phyloP scores from a whole-genome alignment of 1,140 invertebrate species.

The Aleiodes sp. region DNA sequence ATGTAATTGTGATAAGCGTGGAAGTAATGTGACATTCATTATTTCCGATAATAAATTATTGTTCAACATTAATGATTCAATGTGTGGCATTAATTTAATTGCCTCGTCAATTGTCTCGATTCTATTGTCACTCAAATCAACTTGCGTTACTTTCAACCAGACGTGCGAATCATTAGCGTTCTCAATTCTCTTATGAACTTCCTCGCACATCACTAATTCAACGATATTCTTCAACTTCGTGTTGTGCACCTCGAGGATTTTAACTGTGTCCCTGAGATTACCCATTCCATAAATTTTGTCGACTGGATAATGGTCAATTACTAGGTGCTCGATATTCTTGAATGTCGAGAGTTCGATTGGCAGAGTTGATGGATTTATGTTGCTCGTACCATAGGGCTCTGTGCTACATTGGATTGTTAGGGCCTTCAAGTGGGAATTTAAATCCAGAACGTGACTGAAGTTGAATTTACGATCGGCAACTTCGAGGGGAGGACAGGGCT shows the following conservation, averaged over 20 bases:
- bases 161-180: slow-evolving; percentile 63
- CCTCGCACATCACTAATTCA: slow-evolving; percentile 81
- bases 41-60: slow-evolving; percentile 81
- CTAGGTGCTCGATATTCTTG: slow-evolving; percentile 74
- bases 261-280: slow-evolving; percentile 75
- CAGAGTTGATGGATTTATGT: slow-evolving; percentile 83
- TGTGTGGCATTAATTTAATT: slow-evolving; percentile 80
- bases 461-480: slow-evolving; percentile 77
- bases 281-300: slow-evolving; percentile 75
- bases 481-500: slow-evolving; percentile 81
- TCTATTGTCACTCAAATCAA: slow-evolving; percentile 84
- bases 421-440: slow-evolving; percentile 78
- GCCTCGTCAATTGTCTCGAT: slow-evolving; percentile 82
- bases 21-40: slow-evolving; percentile 80
- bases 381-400: slow-evolving; percentile 76
- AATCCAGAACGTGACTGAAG: slow-evolving; percentile 90
- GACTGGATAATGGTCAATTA: slow-evolving; percentile 71
- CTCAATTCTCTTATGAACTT: slow-evolving; percentile 70
- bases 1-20: slow-evolving; percentile 79
- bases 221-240: slow-evolving; percentile 71
- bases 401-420: slow-evolving; percentile 77
- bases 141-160: slow-evolving; percentile 64
- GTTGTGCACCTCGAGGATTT: slow-evolving; percentile 70
- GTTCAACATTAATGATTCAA: slow-evolving; percentile 77
- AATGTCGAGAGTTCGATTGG: slow-evolving; percentile 84